Evolutionary conservation across 2,888 invertebrate species (phyloP), one percentile per base, ranked within the genome.

Genomic region (Pyrochroa serraticornis): DNA sequence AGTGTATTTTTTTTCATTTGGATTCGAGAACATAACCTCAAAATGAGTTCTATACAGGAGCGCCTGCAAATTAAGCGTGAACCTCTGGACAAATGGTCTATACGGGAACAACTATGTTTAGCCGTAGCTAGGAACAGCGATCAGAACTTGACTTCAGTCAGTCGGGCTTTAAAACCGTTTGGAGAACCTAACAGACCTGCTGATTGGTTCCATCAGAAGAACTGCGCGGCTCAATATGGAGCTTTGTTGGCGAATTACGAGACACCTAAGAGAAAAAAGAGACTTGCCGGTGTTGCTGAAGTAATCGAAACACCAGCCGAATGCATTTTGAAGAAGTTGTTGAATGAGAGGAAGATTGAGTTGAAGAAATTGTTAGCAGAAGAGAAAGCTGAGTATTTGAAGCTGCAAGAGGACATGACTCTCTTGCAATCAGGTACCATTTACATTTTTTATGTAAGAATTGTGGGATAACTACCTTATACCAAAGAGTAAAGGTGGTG

Each of bases 111-210:
- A 75, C 77, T 96, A 64, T 92, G 92, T 69, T 79, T 96, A 39
- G 94, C 93, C 0, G 91, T 96, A 7, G 81, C 89, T 36, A 83
- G 91, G 72, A 91, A 90, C 71, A 94, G 94, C 0, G 94, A 95
- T 76, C 93, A 93, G 76, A 93, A 96, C 78, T 94, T 95, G 95
- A 88, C 92, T 83, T 89, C 93, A 0, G 93, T 94, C 1, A 92
- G 92, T 43, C 82, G 93, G 35, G 85, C 90, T 0, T 78, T 95
- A 7, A 91, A 91, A 80, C 86, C 90, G 8, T 88, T 90, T 65
- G 87, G 87, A 8, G 92, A 93, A 67, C 82, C 89, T 39, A 88
- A 87, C 67, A 82, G 92, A 55, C 92, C 90, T 0, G 80, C 83
- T 0, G 95, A 92, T 73, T 95, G 92, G 94, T 95, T 94, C 75